phyloP scores from a whole-genome alignment of 53 echinoderm and acorn worm genomes.

The Arbacia lixula region DNA sequence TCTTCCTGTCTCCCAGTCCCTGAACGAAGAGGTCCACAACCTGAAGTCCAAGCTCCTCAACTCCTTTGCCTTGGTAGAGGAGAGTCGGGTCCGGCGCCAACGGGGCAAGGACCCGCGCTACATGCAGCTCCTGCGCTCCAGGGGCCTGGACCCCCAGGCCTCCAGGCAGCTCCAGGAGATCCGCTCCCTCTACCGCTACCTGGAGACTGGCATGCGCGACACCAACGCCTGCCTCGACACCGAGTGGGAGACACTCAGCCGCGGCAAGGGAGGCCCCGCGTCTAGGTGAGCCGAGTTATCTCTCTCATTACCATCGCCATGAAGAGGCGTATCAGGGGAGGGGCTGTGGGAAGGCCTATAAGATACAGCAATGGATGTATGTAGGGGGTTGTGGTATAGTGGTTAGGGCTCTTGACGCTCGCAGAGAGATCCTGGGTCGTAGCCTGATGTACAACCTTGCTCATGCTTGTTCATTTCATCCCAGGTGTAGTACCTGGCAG shows the following conservation, averaged over 20 bases:
- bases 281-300: conserved; percentile 35
- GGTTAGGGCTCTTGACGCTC: too few species aligned
- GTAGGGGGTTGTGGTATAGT: too few species aligned
- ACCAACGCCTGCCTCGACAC: conserved; percentile 83
- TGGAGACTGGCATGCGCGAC: conserved; percentile 76
- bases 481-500: too few species aligned
- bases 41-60: conserved; percentile 77
- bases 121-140: conserved; percentile 76
- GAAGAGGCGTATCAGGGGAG: too few species aligned
- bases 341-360: too few species aligned
- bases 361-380: too few species aligned
- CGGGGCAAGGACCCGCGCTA: conserved; percentile 90
- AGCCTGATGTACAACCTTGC: too few species aligned
- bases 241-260: conserved; percentile 90
- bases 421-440: too few species aligned
- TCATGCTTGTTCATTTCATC: too few species aligned
- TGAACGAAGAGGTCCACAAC: conserved; percentile 91
- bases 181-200: conserved; percentile 71
- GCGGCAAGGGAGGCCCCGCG: conserved; percentile 34
- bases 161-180: conserved; percentile 76
- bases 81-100: conserved; percentile 71
- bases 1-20: conserved; percentile 57
- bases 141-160: conserved; percentile 86
- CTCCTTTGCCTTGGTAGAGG: conserved; percentile 81
- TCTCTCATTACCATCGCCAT: too few species aligned